Conservation (phyloP, 1,140 invertebrate species). For the Metopolophium dirhodum region DNA sequence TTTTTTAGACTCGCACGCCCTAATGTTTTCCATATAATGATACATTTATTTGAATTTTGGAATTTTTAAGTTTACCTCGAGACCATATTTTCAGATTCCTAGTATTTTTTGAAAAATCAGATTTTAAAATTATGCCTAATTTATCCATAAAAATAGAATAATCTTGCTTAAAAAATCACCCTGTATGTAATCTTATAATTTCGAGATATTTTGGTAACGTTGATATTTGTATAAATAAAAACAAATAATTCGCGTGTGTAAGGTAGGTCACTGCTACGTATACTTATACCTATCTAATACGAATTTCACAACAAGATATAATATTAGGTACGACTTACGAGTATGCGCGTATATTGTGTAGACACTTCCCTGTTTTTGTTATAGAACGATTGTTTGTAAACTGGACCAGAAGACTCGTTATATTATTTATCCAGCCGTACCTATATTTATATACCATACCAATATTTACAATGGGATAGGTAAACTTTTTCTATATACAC, state of each 20-base stretch:
- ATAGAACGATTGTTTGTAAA: neutral
- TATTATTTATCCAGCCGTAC: neutral
- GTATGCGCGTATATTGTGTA: neutral
- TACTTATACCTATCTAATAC: neutral
- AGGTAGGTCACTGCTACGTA: neutral
- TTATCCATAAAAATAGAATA: too few species aligned
- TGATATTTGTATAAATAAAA: neutral
- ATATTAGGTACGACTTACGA: neutral
- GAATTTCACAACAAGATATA: neutral
- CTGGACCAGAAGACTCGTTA: neutral
- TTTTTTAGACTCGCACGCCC: too few species aligned
- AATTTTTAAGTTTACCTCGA: too few species aligned
- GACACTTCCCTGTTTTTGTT: slow-evolving; percentile 8
- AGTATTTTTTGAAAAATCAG: too few species aligned
- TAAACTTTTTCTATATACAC: neutral
- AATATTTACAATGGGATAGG: neutral
- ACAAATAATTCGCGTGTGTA: neutral
- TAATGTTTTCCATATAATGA: too few species aligned
- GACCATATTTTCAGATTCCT: too few species aligned
- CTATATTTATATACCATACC: neutral
- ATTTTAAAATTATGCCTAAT: too few species aligned
- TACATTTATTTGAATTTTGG: too few species aligned
- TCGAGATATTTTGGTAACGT: neutral
- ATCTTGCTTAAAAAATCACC: too few species aligned
- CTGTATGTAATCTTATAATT: neutral